A percentile compares a stretch with the other conserved stretches of the same genome.
phyloP scores from a whole-genome alignment of 2,888 invertebrate genomes.

The Athalia circularis region DNA sequence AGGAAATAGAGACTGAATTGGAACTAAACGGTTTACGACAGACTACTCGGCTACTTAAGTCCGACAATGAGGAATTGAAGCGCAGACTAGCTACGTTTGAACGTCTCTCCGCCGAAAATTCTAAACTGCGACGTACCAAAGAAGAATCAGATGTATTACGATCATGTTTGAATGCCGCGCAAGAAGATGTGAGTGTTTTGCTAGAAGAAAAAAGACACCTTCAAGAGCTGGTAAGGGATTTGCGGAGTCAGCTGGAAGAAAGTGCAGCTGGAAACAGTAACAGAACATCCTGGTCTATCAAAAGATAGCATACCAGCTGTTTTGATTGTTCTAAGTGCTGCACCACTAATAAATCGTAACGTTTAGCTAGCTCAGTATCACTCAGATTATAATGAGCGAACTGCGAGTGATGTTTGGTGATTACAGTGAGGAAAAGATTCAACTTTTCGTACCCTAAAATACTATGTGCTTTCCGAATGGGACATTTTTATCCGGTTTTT shows the following conservation, averaged over 20 bases:
- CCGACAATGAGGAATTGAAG: constrained; percentile 81
- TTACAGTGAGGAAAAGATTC: constrained; percentile 11
- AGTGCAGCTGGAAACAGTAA: constrained; percentile 70
- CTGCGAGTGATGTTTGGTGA: constrained; percentile 1
- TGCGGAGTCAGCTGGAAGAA: constrained; percentile 78
- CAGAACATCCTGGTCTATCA: constrained; percentile 75
- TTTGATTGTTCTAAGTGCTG: constrained; percentile 84
- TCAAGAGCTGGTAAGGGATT: constrained; percentile 81
- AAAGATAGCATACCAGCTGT: constrained; percentile 82
- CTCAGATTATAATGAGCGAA: not conserved
- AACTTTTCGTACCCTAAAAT: constrained; percentile 29
- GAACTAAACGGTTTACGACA: constrained; percentile 75
- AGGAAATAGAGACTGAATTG: constrained; percentile 72
- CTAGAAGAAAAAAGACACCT: constrained; percentile 85
- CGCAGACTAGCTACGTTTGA: constrained; percentile 79
- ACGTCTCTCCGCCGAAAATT: constrained; percentile 78
- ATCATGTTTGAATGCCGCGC: constrained; percentile 80
- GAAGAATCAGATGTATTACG: constrained; percentile 80
- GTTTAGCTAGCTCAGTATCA: constrained; percentile 11
- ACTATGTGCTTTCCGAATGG: constrained; percentile 20
- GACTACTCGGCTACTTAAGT: constrained; percentile 76
- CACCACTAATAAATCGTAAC: constrained; percentile 75
- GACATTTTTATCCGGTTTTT: not conserved
- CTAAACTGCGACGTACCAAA: constrained; percentile 74
- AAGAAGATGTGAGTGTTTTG: constrained; percentile 83